Conservation (phyloP, 2,113 vertebrate genomes). For the Riparia riparia region DNA sequence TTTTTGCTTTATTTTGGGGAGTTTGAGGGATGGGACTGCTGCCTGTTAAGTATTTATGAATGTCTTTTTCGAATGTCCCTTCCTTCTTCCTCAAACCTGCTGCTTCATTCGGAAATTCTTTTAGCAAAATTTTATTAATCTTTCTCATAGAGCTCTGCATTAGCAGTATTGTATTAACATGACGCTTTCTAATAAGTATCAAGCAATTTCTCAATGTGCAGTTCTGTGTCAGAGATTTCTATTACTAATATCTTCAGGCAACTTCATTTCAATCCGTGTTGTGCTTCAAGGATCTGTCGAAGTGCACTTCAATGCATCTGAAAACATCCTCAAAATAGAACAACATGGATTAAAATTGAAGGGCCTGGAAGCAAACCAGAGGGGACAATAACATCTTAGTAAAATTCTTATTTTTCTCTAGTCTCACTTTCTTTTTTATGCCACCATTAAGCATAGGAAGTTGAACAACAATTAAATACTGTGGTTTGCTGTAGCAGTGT, state of each 20-base stretch:
- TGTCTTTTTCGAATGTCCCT: background rate
- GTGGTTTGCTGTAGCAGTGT: background rate
- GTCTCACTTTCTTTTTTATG: background rate
- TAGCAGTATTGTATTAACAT: background rate
- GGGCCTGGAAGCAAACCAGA: background rate
- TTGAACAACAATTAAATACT: background rate
- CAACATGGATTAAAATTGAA: constrained; percentile 38
- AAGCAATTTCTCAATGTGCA: background rate
- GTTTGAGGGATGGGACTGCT: background rate
- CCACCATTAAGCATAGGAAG: background rate
- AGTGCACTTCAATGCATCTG: background rate
- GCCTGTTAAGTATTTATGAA: background rate
- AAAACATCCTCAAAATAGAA: constrained; percentile 22
- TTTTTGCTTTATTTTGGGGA: background rate
- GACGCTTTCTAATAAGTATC: constrained; percentile 8
- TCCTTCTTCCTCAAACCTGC: background rate
- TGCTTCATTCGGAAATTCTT: background rate
- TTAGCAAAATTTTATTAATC: background rate
- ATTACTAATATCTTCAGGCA: background rate
- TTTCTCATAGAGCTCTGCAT: background rate
- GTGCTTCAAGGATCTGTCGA: constrained; percentile 12
- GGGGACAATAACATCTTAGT: background rate
- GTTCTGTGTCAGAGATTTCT: background rate
- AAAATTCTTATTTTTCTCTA: background rate
- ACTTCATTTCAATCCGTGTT: constrained; percentile 16